These are phyloP conservation scores for Propithecus deckenii DNA, from an alignment of 2,797 vertebrate species.

Conservation along the genomic window DNA sequence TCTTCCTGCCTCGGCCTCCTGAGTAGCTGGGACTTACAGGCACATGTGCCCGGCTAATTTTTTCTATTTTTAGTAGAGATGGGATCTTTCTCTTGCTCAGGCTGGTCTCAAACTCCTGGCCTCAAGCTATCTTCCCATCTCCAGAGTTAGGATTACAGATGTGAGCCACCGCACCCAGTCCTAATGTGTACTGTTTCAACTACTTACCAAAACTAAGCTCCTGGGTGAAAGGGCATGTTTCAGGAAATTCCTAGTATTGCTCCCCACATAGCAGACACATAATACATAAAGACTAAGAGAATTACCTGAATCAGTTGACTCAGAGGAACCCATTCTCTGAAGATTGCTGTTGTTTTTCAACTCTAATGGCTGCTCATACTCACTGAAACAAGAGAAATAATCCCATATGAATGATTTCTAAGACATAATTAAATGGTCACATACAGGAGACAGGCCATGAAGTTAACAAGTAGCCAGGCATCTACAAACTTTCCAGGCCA, in stretches of 20 bases:
- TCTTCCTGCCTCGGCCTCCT: not conserved
- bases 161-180: not conserved
- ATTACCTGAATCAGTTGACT: constrained; percentile 86
- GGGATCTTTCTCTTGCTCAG: not conserved
- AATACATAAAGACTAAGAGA: not conserved
- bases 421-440: not conserved
- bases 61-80: not conserved
- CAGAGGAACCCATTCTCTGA: constrained; percentile 79
- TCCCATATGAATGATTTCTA: not conserved
- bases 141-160: not conserved
- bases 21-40: not conserved
- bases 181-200: not conserved
- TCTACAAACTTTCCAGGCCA: not conserved
- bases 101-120: not conserved
- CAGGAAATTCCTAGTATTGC: not conserved
- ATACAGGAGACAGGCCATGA: not conserved
- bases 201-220: not conserved
- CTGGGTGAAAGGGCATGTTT: not conserved
- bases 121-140: not conserved
- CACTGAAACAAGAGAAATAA: constrained; percentile 76
- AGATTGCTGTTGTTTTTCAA: constrained; percentile 67
- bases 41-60: not conserved
- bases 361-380: constrained; percentile 42
- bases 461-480: not conserved
- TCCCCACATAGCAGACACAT: not conserved